These are phyloP conservation scores for Nymphalis polychloros DNA, from an alignment of 2,888 invertebrate species.

Conservation along the genomic window DNA sequence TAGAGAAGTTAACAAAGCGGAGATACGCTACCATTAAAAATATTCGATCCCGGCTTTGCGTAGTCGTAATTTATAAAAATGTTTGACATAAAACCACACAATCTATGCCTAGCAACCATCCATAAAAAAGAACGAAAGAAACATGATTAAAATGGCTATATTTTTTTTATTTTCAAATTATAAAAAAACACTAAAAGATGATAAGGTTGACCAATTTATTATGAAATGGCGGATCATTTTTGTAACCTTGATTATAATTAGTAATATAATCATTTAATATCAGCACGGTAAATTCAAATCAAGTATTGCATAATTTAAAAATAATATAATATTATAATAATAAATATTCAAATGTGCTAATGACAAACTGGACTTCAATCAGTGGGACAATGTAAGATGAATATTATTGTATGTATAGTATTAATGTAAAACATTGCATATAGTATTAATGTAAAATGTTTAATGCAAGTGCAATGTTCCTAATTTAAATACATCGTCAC, in stretches of 20 bases:
- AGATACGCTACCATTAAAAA: conserved; percentile 2
- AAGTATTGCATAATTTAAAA: not conserved
- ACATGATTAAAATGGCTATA: too few relatives aligned
- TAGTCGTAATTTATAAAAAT: not conserved
- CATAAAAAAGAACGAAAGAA: not conserved
- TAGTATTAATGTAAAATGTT: conserved; percentile 2
- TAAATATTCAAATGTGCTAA: not conserved
- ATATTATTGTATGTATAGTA: not conserved
- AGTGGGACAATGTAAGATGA: not conserved
- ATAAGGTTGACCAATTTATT: not conserved
- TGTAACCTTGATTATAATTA: conserved; percentile 7
- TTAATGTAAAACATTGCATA: too few relatives aligned
- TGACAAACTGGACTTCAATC: not conserved
- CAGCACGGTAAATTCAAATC: not conserved
- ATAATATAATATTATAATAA: not conserved
- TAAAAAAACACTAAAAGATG: too few relatives aligned
- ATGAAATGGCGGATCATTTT: not conserved
- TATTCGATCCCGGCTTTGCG: not conserved
- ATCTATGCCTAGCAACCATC: not conserved
- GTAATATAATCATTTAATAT: not conserved
- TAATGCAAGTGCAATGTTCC: not conserved
- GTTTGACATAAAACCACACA: not conserved
- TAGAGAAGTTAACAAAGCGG: conserved; percentile 16
- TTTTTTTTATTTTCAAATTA: too few relatives aligned
- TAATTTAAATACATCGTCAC: not conserved